Percentiles rank a stretch among this genome's conserved stretches.
These are phyloP conservation scores for Tachuris rubrigastra DNA, from an alignment of 2,113 vertebrate species.

Conservation along the genomic window DNA sequence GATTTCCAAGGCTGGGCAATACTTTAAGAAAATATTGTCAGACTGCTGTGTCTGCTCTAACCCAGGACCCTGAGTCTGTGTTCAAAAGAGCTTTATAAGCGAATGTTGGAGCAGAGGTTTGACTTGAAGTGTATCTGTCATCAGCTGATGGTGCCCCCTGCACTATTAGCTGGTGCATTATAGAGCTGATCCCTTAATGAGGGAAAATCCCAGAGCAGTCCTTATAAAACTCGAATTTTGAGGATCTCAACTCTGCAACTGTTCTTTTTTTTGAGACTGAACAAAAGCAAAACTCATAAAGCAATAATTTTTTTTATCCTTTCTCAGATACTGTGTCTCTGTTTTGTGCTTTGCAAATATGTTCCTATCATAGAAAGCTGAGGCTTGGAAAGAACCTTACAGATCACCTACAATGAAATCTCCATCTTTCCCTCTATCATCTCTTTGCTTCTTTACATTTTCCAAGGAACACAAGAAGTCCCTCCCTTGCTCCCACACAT, in stretches of 20 bases:
- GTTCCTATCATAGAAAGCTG: neutral
- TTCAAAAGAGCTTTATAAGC: neutral
- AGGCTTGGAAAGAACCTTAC: neutral
- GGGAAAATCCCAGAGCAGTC: neutral
- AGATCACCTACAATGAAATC: neutral
- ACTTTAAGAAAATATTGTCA: slow-evolving; percentile 47
- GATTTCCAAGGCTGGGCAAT: slow-evolving; percentile 47
- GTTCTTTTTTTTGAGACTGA: neutral
- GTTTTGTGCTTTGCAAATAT: neutral
- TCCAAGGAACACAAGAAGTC: neutral
- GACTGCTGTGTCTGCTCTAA: neutral
- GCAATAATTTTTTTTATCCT: rapidly evolving
- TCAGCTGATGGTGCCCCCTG: neutral
- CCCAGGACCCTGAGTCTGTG: neutral
- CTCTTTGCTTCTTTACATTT: neutral
- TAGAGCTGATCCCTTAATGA: neutral
- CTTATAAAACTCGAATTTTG: neutral
- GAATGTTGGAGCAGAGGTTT: neutral
- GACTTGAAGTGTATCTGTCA: neutral
- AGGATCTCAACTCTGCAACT: neutral
- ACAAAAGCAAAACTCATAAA: neutral
- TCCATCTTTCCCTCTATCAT: neutral
- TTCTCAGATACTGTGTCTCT: neutral
- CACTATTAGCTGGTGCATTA: neutral
- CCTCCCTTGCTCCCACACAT: neutral